These are phyloP conservation scores for Pomatorhinus ruficollis DNA, from an alignment of 2,113 vertebrate genomes.

Conservation along the genomic window DNA sequence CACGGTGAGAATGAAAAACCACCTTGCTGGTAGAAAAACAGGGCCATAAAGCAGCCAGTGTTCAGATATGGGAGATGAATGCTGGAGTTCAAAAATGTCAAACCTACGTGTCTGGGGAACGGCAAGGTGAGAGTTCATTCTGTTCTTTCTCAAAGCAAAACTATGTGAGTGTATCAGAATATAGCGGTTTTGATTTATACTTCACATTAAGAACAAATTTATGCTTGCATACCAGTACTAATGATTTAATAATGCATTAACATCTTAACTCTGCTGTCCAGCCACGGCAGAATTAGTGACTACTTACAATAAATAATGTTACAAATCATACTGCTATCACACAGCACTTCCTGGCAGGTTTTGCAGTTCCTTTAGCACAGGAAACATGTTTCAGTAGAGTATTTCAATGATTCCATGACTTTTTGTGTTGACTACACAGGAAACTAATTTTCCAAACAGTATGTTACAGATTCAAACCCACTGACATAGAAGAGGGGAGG, in stretches of 20 bases:
- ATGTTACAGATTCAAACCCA: neutral
- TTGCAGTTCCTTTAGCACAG: slow-evolving; percentile 11
- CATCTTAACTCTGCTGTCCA: neutral
- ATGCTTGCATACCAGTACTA: neutral
- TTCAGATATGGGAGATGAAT: neutral
- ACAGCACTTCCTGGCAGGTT: slow-evolving; percentile 28
- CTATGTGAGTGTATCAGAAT: neutral
- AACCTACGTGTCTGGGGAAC: neutral
- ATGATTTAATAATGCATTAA: neutral
- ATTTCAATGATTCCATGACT: neutral
- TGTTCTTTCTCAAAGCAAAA: neutral
- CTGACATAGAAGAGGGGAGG: neutral
- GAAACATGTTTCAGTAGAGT: slow-evolving; percentile 12
- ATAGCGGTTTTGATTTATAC: neutral
- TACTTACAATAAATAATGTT: neutral
- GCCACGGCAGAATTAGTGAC: neutral
- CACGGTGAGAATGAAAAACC: neutral
- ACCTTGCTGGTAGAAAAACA: neutral
- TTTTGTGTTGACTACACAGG: neutral
- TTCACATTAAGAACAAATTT: neutral
- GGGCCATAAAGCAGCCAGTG: neutral
- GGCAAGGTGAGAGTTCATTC: neutral
- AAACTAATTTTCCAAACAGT: neutral
- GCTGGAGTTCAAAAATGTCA: neutral
- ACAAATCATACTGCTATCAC: neutral